Evolutionary conservation across 2,113 vertebrate genomes (phyloP), one percentile per base, ranked within the genome.

Genomic region (Gracilinanus agilis): DNA sequence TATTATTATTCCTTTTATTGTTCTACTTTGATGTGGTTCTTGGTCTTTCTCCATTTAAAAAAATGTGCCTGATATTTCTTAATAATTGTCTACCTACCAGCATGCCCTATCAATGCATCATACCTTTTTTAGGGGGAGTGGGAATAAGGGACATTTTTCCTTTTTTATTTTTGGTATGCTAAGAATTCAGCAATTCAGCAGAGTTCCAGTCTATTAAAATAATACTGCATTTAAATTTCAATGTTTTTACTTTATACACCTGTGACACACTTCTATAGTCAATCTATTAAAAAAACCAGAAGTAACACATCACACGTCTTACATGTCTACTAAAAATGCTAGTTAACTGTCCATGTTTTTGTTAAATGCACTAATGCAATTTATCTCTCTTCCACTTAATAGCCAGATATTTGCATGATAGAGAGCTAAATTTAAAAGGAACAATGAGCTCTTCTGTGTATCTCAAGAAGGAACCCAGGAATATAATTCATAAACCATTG

Each of bases 201-300:
- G 95, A 93, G 58, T 53, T 27, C 0, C 89, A 44, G 3, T 53
- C 49, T 93, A 94, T 90, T 95, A 91, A 53, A 90, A 92, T 27
- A 91, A 24, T 0, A 10, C 34, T 3, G 1, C 89, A 49, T 0
- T 88, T 95, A 94, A 95, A 94, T 25, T 90, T 88, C 9, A 90
- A 92, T 24, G 54, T 1, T 67, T 95, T 95, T 0, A 25, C 90
- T 94, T 92, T 92, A 0, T 0, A 0, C 5, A 21, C 90, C n/a
- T 96, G 16, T 55, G 0, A 40, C 34, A 75, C 13, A 40, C 34
- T 83, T 40, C 67, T 83, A 40, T 16, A 13, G 44, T 96, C 40
- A 83, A 83, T 95, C 40, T 23, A 3, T 90, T n/a, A n/a, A n/a
- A 44, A 96, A 97, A 94, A 95, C 40, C 44, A n/a, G 95, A 88